Conservation (phyloP, 2,797 vertebrate species). For the Sylvilagus floridanus region DNA sequence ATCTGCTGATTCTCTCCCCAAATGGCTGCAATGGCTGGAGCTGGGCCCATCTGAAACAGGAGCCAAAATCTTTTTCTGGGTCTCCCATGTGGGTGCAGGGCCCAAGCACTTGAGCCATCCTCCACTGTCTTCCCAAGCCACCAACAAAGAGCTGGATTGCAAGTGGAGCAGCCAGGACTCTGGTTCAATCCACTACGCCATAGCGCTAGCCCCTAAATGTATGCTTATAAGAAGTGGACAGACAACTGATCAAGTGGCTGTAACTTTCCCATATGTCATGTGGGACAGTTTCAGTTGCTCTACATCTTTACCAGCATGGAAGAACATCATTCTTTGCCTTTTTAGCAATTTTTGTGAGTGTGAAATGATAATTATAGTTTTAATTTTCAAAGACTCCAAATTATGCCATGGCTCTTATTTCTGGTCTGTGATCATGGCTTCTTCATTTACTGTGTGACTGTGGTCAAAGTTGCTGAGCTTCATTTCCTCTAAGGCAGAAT, state of each 20-base stretch:
- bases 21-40: too few species aligned
- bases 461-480: background rate
- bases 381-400: background rate
- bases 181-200: too few species aligned
- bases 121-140: too few species aligned
- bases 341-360: constrained; percentile 10
- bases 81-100: too few species aligned
- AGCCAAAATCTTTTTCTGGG: too few species aligned
- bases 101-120: too few species aligned
- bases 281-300: background rate
- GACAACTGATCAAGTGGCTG: background rate
- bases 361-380: constrained; percentile 8
- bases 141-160: too few species aligned
- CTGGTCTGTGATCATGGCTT: background rate
- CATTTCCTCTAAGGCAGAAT: background rate
- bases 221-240: background rate
- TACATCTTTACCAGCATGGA: background rate
- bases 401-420: background rate
- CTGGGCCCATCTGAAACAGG: too few species aligned
- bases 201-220: background rate
- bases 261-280: background rate
- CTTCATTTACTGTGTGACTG: background rate
- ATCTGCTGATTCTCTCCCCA: too few species aligned
- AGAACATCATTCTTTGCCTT: background rate
- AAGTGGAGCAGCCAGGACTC: too few species aligned